Evolutionary conservation across 2,797 vertebrate species (phyloP).

Genomic region (Austrolebias charrua): DNA sequence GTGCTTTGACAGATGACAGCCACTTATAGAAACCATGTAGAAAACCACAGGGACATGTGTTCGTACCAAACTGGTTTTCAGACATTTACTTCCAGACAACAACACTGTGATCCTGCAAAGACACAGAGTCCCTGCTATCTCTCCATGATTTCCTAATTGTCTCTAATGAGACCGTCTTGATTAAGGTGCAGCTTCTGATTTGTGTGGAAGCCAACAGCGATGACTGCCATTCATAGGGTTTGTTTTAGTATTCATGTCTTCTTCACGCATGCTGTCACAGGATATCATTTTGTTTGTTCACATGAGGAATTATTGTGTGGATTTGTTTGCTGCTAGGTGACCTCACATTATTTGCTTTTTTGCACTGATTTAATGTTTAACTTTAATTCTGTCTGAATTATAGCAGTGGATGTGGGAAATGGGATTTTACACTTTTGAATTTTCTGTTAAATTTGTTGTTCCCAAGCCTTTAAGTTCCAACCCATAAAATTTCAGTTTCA

Average conservation of each 20-base stretch:
- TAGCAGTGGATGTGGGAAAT: background rate
- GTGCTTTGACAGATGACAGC: slow-evolving; percentile 6
- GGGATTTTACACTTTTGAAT: background rate
- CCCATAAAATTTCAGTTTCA: too few species aligned
- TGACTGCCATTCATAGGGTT: slow-evolving; percentile 60
- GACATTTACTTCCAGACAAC: slow-evolving; percentile 28
- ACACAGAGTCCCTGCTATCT: slow-evolving; percentile 51
- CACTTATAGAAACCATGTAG: background rate
- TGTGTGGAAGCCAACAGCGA: slow-evolving; percentile 62
- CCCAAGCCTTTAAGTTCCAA: too few species aligned
- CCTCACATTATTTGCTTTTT: background rate
- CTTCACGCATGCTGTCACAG: slow-evolving; percentile 55
- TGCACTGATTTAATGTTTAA: background rate
- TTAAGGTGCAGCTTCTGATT: slow-evolving; percentile 75
- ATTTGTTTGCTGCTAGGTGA: slow-evolving; percentile 12
- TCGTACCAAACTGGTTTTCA: slow-evolving; percentile 15
- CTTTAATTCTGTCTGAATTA: background rate
- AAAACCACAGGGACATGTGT: background rate
- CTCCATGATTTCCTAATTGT: slow-evolving; percentile 73
- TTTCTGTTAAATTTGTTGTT: background rate
- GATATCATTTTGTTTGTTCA: slow-evolving; percentile 29
- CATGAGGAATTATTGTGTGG: background rate
- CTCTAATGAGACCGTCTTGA: slow-evolving; percentile 72
- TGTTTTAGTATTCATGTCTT: slow-evolving; percentile 59
- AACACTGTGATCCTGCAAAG: slow-evolving; percentile 27